Evolutionary conservation across 2,797 vertebrate genomes (phyloP).

Genomic region (Staurois parvus): DNA sequence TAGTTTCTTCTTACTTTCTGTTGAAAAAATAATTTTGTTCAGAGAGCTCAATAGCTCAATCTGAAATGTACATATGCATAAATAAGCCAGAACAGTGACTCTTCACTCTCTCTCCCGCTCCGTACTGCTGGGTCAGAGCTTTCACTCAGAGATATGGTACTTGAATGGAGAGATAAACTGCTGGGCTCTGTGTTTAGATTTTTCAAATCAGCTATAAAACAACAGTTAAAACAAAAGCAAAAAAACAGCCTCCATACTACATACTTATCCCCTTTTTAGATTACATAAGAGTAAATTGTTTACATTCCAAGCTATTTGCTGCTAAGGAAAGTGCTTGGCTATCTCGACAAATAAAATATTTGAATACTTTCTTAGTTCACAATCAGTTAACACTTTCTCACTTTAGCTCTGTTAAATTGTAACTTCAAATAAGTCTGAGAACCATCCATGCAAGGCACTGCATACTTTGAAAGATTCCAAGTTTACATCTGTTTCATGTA

Average conservation of each 20-base stretch:
- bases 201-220: too few relatives aligned
- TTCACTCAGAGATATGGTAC: too few relatives aligned
- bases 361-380: slow-evolving; percentile 26
- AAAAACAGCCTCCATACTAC: neutral
- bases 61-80: too few relatives aligned
- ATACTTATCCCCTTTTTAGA: neutral
- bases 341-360: slow-evolving; percentile 42
- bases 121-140: too few relatives aligned
- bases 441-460: slow-evolving; percentile 55
- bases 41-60: too few relatives aligned
- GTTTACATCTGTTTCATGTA: slow-evolving; percentile 69
- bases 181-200: too few relatives aligned
- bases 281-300: slow-evolving; percentile 18
- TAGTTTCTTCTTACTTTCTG: too few relatives aligned
- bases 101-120: too few relatives aligned
- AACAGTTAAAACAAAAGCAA: too few relatives aligned
- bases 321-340: slow-evolving; percentile 26
- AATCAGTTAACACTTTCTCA: slow-evolving; percentile 65
- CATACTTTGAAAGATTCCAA: slow-evolving; percentile 65
- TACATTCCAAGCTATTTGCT: slow-evolving; percentile 16
- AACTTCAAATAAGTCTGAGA: slow-evolving; percentile 64
- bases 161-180: too few relatives aligned
- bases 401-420: slow-evolving; percentile 61
- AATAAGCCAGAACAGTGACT: too few relatives aligned
- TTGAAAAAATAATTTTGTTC: too few relatives aligned